Base-by-base conservation (phyloP, 2,797 vertebrate genomes). In the Hydrophis major region DNA sequence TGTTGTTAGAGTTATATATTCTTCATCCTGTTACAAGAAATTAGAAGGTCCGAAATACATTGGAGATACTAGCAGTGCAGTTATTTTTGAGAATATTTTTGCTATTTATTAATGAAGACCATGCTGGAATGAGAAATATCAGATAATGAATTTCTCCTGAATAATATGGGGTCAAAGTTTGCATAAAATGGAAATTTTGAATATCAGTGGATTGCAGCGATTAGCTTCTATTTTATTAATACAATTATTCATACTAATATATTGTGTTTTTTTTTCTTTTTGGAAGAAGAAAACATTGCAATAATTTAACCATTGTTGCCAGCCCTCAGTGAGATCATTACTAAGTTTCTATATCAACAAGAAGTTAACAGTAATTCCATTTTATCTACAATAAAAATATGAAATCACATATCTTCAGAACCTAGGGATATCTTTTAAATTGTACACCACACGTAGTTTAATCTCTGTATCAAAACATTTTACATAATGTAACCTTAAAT, bases 361-460 rank as follows among this genome's bases (percentile, higher is more conserved):
- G 50, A 3, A 2, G 4, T 63, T 92, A 96, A 92, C 1, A 96
- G 3, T 91, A 94, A 83, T 90, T 95, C 61, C 4, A 92, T 95
- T 96, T 96, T 88, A 93, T 88, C 89, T 96, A 47, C 83, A 96
- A 50, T 60, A 78, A 60, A 92, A 93, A 96, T 95, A 12, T 14
- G 50, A 55, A 86, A 92, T 25, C 95, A 2, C 0, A 90, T 95
- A 91, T 95, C 91, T 96, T 42, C 92, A 91, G 92, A 94, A 25
- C 42, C 88, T n/a, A 87, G 37, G 93, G 57, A 89, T 74, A 14
- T 2, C 14, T 6, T 74, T 69, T 96, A 94, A 93, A 13, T 89
- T 86, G 92, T 95, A 95, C 95, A 95, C 87, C 95, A 91, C 69
- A 96, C 96, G 90, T 28, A 4, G 88, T 92, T 95, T 93, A 22